These are phyloP conservation scores for Stenurella melanura DNA, from an alignment of 2,888 invertebrate species.

Conservation along the genomic window DNA sequence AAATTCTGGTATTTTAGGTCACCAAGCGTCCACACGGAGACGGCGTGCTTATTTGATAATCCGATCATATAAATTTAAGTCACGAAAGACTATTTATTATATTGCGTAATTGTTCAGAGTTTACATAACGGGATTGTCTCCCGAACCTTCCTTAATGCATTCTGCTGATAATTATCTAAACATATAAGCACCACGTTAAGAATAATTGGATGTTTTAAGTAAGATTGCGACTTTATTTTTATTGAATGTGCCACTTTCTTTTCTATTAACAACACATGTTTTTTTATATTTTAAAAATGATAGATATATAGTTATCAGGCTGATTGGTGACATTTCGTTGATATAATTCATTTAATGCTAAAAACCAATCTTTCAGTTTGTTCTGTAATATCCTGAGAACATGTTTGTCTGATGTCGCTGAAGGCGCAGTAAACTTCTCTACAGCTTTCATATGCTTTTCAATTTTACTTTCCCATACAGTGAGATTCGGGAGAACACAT, in stretches of 20 bases:
- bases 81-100: constrained; percentile 37
- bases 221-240: not conserved
- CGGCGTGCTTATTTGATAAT: constrained; percentile 43
- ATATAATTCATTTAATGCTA: too few species aligned
- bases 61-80: constrained; percentile 40
- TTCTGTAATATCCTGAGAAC: too few species aligned
- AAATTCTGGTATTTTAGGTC: constrained; percentile 52
- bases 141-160: constrained; percentile 49
- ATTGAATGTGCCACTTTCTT: constrained; percentile 15
- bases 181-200: constrained; percentile 16
- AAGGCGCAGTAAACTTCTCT: too few species aligned
- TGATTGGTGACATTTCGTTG: too few species aligned
- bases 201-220: not conserved
- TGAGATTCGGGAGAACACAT: too few species aligned
- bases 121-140: constrained; percentile 52
- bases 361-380: too few species aligned
- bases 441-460: too few species aligned
- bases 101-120: constrained; percentile 50
- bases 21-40: constrained; percentile 40
- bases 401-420: too few species aligned
- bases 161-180: constrained; percentile 30
- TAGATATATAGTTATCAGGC: too few species aligned
- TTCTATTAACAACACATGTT: not conserved
- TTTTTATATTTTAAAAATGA: not conserved
- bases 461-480: too few species aligned